Evolutionary conservation across 1,140 invertebrate species (phyloP).

Genomic region (Calliphora vicina): DNA sequence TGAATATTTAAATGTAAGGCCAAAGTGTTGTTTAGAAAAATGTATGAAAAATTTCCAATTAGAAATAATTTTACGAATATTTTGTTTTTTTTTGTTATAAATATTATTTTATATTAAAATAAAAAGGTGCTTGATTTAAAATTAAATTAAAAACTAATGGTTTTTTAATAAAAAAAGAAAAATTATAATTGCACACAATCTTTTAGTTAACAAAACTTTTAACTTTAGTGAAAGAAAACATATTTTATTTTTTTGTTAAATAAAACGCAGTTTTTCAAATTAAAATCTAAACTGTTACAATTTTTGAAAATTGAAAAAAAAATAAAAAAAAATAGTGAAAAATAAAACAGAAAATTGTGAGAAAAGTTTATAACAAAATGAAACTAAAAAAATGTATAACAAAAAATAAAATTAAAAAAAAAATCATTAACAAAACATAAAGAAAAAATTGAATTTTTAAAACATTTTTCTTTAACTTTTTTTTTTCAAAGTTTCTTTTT

Average conservation of each 20-base stretch:
- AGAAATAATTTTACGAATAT: background rate
- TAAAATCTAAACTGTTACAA: background rate
- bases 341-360: background rate
- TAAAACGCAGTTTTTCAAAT: background rate
- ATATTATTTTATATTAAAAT: constrained; percentile 23
- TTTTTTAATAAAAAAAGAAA: background rate
- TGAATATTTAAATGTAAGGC: background rate
- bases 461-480: background rate
- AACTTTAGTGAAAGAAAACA: no score
- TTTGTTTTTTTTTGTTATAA: background rate
- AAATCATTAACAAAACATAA: constrained; percentile 9
- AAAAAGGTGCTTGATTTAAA: background rate
- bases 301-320: constrained; percentile 24
- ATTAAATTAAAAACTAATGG: constrained; percentile 18
- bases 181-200: constrained; percentile 29
- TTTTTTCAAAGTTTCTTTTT: constrained; percentile 32
- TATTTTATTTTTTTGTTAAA: background rate
- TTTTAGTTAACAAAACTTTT: background rate
- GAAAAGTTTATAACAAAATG: constrained; percentile 7
- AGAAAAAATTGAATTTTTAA: background rate
- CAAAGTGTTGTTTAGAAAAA: background rate
- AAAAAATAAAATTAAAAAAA: constrained; percentile 19
- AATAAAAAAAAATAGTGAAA: background rate
- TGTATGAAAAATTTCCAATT: background rate
- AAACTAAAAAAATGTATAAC: background rate